Conservation (phyloP, 2,888 invertebrate species). For the Drosophila limbata region DNA sequence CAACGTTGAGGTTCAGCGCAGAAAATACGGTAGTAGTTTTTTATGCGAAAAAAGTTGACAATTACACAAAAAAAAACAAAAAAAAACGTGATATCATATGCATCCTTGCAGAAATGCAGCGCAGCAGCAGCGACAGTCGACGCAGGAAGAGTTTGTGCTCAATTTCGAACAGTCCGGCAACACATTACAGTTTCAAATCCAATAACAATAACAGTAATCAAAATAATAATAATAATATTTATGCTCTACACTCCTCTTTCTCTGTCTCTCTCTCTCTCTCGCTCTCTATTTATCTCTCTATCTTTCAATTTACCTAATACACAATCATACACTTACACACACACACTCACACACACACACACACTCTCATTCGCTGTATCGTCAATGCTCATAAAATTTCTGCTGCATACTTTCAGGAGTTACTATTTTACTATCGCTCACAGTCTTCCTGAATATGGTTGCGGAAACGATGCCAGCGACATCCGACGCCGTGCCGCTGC, state of each 20-base stretch:
- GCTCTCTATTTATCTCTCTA: slow-evolving; percentile 18
- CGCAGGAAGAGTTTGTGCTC: slow-evolving; percentile 28
- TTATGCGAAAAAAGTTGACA: slow-evolving; percentile 70
- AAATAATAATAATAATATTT: slow-evolving; percentile 9
- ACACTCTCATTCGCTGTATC: slow-evolving; percentile 8
- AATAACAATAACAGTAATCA: neutral
- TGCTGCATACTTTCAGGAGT: slow-evolving; percentile 89
- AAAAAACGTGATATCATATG: slow-evolving; percentile 14
- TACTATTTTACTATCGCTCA: slow-evolving; percentile 98
- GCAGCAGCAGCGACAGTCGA: slow-evolving; percentile 32
- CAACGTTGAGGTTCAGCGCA: slow-evolving; percentile 83
- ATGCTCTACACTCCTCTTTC: slow-evolving; percentile 8
- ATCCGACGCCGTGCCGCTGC: slow-evolving; percentile 95
- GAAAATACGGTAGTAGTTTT: slow-evolving; percentile 85
- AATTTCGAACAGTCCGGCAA: slow-evolving; percentile 17
- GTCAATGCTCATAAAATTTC: slow-evolving; percentile 23
- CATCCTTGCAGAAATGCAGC: slow-evolving; percentile 43
- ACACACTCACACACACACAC: neutral
- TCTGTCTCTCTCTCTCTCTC: slow-evolving; percentile 16
- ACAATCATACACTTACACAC: neutral
- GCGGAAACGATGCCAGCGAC: slow-evolving; percentile 99
- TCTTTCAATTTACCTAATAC: slow-evolving; percentile 14
- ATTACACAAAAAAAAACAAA: neutral
- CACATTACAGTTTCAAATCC: slow-evolving; percentile 12
- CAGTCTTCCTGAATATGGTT: slow-evolving; percentile 99